Base-by-base conservation (phyloP, 2,797 vertebrate genomes). In the Schizopygopsis malacanthus region DNA sequence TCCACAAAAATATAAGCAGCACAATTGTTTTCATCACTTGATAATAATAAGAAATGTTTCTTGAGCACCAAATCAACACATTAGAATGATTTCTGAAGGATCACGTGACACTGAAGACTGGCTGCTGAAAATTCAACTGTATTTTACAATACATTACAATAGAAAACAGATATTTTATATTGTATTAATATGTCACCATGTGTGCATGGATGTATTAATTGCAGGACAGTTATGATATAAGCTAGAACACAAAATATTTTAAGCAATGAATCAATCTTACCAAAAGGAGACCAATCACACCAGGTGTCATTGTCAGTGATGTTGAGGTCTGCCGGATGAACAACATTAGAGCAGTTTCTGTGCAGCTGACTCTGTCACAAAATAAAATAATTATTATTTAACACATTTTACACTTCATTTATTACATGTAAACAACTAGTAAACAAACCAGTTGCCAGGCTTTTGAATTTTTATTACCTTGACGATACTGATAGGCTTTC, bases 401-500 rank as follows among this genome's bases (percentile, higher is more conserved):
- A 82, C 52, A 50, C 54, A 56, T 12, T 11, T 22, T 9, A 47
- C 8, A 7, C 1, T 4, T 33, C 3, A 65, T 9, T 18, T 67
- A 37, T 37, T 37, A 16, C 43, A 67, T 5, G 25, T 11, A 45
- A 59, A 61, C 1, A 45, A 33, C 33, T 33, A 33, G 33, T 33
- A 33, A 33, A 33, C 33, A 33, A 33, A 33, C 2, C 33, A 33
- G 13, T 22, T n/a, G 6, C 11, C 20, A 41, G 33, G 45, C 54
- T 22, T 12, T 4, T 11, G 56, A 13, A 13, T 69, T 9, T 50
- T 2, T n/a, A 89, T 91, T 90, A 99, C 98, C 97, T 99, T 99
- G 54, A 99, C 97, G 0, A 99, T 96, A 90, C 98, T 99, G 94
- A 99, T 97, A 15, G 98, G 98, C 89, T 99, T 99, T 85, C 98